phyloP scores from a whole-genome alignment of 2,888 invertebrate species.

The Portevinia maculata region DNA sequence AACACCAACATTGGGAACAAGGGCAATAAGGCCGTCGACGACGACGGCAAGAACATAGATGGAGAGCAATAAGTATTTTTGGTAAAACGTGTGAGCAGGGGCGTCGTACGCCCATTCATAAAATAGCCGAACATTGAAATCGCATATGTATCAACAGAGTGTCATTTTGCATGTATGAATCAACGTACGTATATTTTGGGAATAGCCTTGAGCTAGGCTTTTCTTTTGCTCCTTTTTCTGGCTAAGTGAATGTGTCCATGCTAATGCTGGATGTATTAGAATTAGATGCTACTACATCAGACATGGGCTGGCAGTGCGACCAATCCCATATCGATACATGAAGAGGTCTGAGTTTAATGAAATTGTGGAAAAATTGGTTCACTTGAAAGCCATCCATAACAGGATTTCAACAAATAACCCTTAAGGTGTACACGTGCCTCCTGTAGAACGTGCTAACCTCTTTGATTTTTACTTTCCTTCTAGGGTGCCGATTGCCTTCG shows the following conservation, averaged over 20 bases:
- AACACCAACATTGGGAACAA: conserved; percentile 42
- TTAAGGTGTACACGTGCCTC: conserved; percentile 71
- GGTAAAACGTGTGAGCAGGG: conserved; percentile 3
- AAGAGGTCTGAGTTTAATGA: conserved; percentile 56
- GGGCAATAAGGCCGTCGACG: not conserved
- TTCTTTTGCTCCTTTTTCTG: conserved; percentile 49
- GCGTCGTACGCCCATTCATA: conserved; percentile 48
- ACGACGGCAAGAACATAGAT: conserved; percentile 16
- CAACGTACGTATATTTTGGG: not conserved
- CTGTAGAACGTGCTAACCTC: conserved; percentile 49
- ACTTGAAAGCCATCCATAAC: conserved; percentile 62
- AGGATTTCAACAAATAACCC: conserved; percentile 65
- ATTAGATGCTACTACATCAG: conserved; percentile 4
- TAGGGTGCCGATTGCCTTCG: conserved; percentile 53
- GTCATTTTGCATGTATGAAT: not conserved
- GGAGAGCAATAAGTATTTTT: conserved; percentile 40
- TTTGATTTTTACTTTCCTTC: conserved; percentile 15
- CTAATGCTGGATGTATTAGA: conserved; percentile 3
- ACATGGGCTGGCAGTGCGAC: not conserved
- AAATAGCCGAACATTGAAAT: conserved; percentile 71
- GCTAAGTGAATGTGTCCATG: not conserved
- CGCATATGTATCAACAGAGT: conserved; percentile 42
- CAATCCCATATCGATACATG: conserved; percentile 35
- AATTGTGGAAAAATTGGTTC: conserved; percentile 69
- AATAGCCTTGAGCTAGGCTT: conserved; percentile 57